Evolutionary conservation across 2,113 vertebrate species (phyloP), one percentile per base, ranked within the genome.

Genomic region (Pelodiscus sinensis): DNA sequence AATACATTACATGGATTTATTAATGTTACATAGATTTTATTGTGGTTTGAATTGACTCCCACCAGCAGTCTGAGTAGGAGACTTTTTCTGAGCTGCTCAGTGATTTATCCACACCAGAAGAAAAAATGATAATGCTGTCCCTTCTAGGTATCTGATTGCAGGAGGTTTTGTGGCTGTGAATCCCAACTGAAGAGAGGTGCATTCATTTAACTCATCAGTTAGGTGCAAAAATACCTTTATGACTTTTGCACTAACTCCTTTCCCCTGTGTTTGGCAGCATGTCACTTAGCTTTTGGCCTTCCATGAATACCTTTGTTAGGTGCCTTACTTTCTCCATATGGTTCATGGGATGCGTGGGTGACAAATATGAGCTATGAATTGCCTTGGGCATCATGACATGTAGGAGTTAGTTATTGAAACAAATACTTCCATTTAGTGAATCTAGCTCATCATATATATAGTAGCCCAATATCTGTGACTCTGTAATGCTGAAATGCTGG

Each of bases 1-100:
- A 88, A 79, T 52, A 77, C 35, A 52, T 19, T 10, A 31, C 21
- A 52, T 22, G 83, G 15, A 90, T 92, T 93, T 93, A 93, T 90
- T 71, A 88, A 1, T 5, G 5, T 3, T 31, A 83, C 29, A 86
- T 2, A 77, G 27, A 51, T 65, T 52, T 89, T 84, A 65, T 50
- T 94, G 16, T 3, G 54, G 10, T 84, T 55, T 91, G 80, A 95
- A 85, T 12, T 94, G 55, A 84, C 88, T 94, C 78, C 51, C 92
- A 25, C 5, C 55, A 90, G 10, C 12, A 84, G 18, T 19, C 7
- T 51, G 51, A 91, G 24, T 44, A 57, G 44, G 13, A 8, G 8
- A 55, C 21, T 87, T 87, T 77, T 88, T 80, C 73, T 93, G 51
- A 85, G 88, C 56, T 90, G 31, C n/a, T 92, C 1, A 1, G 18